Conservation (phyloP, 1,140 invertebrate species). For the Tribolium castaneum region DNA sequence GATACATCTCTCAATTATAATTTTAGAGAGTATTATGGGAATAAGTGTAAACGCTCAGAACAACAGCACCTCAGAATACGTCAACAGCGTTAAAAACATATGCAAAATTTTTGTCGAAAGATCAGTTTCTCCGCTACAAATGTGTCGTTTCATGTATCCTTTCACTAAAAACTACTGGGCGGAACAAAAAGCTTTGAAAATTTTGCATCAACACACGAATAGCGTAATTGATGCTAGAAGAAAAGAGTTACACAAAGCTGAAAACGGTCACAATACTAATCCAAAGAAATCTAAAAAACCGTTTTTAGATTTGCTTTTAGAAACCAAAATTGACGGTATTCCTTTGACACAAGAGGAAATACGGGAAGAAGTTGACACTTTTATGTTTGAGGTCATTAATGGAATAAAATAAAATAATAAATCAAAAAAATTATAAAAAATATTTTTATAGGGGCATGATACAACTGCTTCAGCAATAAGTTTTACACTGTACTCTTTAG, state of each 20-base stretch:
- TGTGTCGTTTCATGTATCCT: conserved; percentile 34
- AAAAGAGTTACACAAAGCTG: conserved; percentile 53
- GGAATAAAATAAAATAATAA: too few relatives aligned
- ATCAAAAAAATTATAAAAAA: conserved; percentile 48
- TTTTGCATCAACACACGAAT: conserved; percentile 77
- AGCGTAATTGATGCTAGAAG: conserved; percentile 66
- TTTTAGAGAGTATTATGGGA: conserved; percentile 76
- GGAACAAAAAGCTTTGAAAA: conserved; percentile 68
- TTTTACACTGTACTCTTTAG: conserved; percentile 60
- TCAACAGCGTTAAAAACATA: conserved; percentile 73
- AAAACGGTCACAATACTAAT: neutral
- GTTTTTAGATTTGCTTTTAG: conserved; percentile 13
- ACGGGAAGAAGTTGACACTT: conserved; percentile 35
- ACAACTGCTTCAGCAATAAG: conserved; percentile 63
- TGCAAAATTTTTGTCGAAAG: conserved; percentile 60
- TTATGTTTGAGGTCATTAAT: conserved; percentile 15
- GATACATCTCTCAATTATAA: too few relatives aligned
- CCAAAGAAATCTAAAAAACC: conserved; percentile 29
- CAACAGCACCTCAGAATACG: conserved; percentile 77
- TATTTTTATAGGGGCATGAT: conserved; percentile 60
- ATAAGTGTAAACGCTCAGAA: conserved; percentile 74
- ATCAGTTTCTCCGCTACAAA: conserved; percentile 61
- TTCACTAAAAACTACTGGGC: conserved; percentile 45
- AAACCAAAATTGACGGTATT: neutral
- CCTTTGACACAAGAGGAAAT: conserved; percentile 29